phyloP scores from a whole-genome alignment of 1,140 invertebrate genomes.

The Drosophila carrolli region DNA sequence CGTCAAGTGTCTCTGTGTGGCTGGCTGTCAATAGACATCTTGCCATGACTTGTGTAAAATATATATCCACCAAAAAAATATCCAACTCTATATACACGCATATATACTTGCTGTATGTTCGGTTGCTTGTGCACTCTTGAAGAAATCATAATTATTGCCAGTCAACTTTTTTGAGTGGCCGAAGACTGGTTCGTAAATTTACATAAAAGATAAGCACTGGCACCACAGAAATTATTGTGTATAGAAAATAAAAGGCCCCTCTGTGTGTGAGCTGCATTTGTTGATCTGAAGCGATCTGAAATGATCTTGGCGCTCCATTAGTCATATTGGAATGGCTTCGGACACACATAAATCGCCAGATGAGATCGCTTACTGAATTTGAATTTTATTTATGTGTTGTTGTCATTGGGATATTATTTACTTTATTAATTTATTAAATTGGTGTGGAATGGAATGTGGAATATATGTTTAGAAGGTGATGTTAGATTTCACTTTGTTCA shows the following conservation, averaged over 20 bases:
- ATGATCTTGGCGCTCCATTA: conserved; percentile 48
- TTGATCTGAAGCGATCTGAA: conserved; percentile 32
- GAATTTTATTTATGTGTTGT: conserved; percentile 17
- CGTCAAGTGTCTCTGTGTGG: conserved; percentile 70
- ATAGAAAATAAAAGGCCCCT: conserved; percentile 10
- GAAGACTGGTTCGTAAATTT: conserved; percentile 56
- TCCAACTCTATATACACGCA: conserved; percentile 13
- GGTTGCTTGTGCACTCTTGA: conserved; percentile 47
- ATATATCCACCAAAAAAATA: conserved; percentile 41
- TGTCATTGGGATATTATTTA: conserved; percentile 15
- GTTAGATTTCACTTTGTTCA: not conserved
- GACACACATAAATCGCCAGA: conserved; percentile 31
- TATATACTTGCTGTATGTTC: conserved; percentile 8
- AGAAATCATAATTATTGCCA: conserved; percentile 82
- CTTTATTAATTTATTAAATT: not conserved
- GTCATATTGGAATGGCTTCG: conserved; percentile 51
- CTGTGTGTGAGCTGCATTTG: conserved; percentile 29
- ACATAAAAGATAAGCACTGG: conserved; percentile 60
- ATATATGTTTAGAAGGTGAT: not conserved
- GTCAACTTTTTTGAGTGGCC: conserved; percentile 59
- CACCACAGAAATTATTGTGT: conserved; percentile 26
- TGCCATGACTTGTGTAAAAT: conserved; percentile 72
- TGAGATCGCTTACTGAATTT: conserved; percentile 38
- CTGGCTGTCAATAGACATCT: conserved; percentile 68
- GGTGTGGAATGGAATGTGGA: not conserved